Evolutionary conservation across 2,113 vertebrate genomes (phyloP).

Genomic region (Lepisosteus oculatus): DNA sequence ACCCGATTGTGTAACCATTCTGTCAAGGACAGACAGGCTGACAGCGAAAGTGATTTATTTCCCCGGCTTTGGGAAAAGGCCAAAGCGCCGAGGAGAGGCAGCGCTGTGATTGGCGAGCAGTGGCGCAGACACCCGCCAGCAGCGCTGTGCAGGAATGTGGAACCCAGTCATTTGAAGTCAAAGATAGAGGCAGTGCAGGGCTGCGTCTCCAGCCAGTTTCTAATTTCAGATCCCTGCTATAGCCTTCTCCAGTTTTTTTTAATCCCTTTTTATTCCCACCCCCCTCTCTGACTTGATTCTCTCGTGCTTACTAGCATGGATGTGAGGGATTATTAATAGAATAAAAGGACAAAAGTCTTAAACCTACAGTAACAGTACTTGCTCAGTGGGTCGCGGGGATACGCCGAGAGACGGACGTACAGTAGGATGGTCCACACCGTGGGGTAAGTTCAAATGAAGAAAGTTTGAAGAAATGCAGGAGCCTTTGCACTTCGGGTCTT

Average conservation of each 20-base stretch:
- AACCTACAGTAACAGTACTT: slow-evolving; percentile 24
- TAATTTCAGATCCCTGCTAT: slow-evolving; percentile 64
- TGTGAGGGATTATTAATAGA: slow-evolving; percentile 8
- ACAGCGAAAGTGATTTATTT: slow-evolving; percentile 51
- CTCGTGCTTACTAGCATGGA: slow-evolving; percentile 24
- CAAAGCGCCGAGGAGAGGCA: slow-evolving; percentile 50
- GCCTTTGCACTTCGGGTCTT: slow-evolving; percentile 4
- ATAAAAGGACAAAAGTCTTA: neutral
- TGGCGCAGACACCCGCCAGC: slow-evolving; percentile 69
- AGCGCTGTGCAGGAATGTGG: slow-evolving; percentile 87
- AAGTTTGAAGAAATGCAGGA: neutral
- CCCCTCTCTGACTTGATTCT: slow-evolving; percentile 48
- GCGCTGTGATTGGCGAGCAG: slow-evolving; percentile 76
- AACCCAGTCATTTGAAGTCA: slow-evolving; percentile 90
- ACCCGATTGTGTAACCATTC: slow-evolving; percentile 22
- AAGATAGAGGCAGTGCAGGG: slow-evolving; percentile 85
- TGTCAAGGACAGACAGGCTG: slow-evolving; percentile 58
- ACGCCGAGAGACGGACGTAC: slow-evolving; percentile 31
- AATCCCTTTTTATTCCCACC: neutral
- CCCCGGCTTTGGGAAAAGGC: slow-evolving; percentile 34
- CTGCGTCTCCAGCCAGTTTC: slow-evolving; percentile 70
- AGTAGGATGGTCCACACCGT: slow-evolving; percentile 63
- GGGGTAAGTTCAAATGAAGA: slow-evolving; percentile 69
- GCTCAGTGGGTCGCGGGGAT: slow-evolving; percentile 29
- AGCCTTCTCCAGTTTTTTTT: slow-evolving; percentile 39